Base-by-base conservation (phyloP, 2,888 invertebrate genomes). In the Zygaena filipendulae region DNA sequence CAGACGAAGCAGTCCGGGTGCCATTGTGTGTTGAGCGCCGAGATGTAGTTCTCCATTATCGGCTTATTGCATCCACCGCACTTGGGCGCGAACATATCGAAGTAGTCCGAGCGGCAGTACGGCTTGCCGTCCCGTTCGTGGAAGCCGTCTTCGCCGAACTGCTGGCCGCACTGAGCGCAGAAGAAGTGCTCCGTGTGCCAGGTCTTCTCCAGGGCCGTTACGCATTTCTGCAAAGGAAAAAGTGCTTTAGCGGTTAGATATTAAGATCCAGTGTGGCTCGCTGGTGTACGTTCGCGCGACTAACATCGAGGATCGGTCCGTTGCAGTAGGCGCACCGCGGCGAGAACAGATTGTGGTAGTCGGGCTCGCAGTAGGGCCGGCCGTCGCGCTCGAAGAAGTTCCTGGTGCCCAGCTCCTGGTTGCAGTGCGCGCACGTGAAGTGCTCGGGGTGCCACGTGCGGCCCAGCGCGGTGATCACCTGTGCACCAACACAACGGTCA, bases 161-260 rank as follows among this genome's bases (percentile, higher is more conserved):
- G 94, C 60, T 94, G 92, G 22, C 96, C 96, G 66, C 98, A 98
- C 59, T 96, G 95, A 39, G 95, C 94, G 77, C 98, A 98, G 83
- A 96, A 94, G 85, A 98, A 98, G 77, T 97, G 97, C 67, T 98
- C 97, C 52, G 97, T 95, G 66, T 98, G 98, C 96, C 97, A 98
- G 42, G 96, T 97, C 74, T 94, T 94, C 67, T 97, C 96, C 64
- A 98, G 75, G 6, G 97, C 98, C 2, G 97, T 97, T 38, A 98
- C 95, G 82, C 97, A 98, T 93, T 97, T 97, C 97, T 97, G 83
- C 32, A 84, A 83, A 49, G 48, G 53, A 45, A 52, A 44, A 19
- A 3, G 16, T 19, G 18, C 18, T 20, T 29, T 36, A 35, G 30
- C 16, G 23, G 23, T 23, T 16, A 21, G 10, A 11, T 7, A 21